Conservation (phyloP, 2,113 vertebrate genomes). For the Ochotona curzoniae region DNA sequence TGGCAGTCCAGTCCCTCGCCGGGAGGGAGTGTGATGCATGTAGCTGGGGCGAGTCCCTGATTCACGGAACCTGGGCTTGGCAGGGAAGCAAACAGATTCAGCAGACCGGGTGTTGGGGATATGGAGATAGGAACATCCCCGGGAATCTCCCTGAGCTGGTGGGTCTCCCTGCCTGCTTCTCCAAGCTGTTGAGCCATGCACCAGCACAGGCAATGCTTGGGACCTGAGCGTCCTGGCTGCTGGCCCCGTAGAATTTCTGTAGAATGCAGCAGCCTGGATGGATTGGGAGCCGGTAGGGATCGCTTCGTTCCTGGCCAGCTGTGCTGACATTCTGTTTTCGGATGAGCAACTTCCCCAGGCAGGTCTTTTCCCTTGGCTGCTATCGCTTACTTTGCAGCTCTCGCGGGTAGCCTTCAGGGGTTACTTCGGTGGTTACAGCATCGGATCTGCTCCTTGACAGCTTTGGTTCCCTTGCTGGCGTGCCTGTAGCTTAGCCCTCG, state of each 20-base stretch:
- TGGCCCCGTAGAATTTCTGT: conserved; percentile 72
- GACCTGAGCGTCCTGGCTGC: conserved; percentile 73
- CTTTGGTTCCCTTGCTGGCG: conserved; percentile 65
- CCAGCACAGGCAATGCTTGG: conserved; percentile 28
- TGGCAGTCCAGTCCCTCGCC: conserved; percentile 71
- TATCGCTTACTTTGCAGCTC: conserved; percentile 44
- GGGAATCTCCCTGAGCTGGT: conserved; percentile 61
- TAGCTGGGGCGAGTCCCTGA: conserved; percentile 50
- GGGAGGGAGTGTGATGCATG: conserved; percentile 57
- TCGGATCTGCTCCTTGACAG: conserved; percentile 78
- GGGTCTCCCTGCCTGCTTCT: conserved; percentile 62
- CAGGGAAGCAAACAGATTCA: background rate
- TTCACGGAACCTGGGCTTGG: conserved; percentile 69
- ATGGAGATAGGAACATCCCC: conserved; percentile 46
- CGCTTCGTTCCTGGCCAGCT: background rate
- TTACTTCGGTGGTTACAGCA: conserved; percentile 72
- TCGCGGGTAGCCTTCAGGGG: conserved; percentile 59
- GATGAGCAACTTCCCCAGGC: conserved; percentile 50
- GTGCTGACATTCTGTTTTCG: conserved; percentile 46
- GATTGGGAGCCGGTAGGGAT: conserved; percentile 63
- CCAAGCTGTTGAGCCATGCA: conserved; percentile 69
- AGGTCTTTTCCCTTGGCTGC: conserved; percentile 59
- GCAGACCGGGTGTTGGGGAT: background rate
- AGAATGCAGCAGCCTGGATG: conserved; percentile 66
- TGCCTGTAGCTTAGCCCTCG: conserved; percentile 78